A percentile compares a stretch with the other conserved stretches of the same genome.
Evolutionary conservation across 2,888 invertebrate species (phyloP).

Genomic region (Clanis bilineata): DNA sequence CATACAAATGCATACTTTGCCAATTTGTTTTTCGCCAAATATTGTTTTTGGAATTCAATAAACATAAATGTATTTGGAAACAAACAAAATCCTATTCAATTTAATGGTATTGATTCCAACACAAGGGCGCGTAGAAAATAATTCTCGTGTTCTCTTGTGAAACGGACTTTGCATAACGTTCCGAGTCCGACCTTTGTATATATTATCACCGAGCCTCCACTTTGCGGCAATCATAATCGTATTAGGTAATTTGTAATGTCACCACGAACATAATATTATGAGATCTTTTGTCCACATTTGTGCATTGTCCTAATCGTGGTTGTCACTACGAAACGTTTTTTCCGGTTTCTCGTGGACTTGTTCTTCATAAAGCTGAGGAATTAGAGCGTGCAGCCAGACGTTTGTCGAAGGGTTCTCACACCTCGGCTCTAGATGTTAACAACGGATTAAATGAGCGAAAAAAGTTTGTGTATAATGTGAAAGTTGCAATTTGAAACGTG

Average conservation of each 20-base stretch:
- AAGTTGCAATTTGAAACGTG: slow-evolving; percentile 33
- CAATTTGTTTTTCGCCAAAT: background rate
- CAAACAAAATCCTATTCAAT: background rate
- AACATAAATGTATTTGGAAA: background rate
- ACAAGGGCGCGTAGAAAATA: slow-evolving; percentile 36
- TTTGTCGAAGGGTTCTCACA: slow-evolving; percentile 33
- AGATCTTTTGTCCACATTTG: background rate
- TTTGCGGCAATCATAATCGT: slow-evolving; percentile 30
- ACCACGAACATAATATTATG: slow-evolving; percentile 27
- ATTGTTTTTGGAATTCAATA: background rate
- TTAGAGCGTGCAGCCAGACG: slow-evolving; percentile 53
- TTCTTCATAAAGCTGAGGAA: slow-evolving; percentile 56
- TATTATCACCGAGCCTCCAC: slow-evolving; percentile 32
- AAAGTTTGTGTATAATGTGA: slow-evolving; percentile 33
- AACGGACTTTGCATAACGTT: slow-evolving; percentile 38
- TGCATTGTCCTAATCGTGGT: slow-evolving; percentile 21
- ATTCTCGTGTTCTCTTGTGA: slow-evolving; percentile 29
- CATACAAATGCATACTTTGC: background rate
- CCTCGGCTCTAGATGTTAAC: background rate
- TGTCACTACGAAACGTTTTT: slow-evolving; percentile 30
- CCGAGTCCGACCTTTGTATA: slow-evolving; percentile 36
- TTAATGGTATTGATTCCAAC: slow-evolving; percentile 24
- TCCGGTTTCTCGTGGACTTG: slow-evolving; percentile 47
- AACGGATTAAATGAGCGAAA: slow-evolving; percentile 26
- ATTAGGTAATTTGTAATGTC: slow-evolving; percentile 36